Conservation (phyloP, 23 tunicate species). For the Halocynthia aurantium region DNA sequence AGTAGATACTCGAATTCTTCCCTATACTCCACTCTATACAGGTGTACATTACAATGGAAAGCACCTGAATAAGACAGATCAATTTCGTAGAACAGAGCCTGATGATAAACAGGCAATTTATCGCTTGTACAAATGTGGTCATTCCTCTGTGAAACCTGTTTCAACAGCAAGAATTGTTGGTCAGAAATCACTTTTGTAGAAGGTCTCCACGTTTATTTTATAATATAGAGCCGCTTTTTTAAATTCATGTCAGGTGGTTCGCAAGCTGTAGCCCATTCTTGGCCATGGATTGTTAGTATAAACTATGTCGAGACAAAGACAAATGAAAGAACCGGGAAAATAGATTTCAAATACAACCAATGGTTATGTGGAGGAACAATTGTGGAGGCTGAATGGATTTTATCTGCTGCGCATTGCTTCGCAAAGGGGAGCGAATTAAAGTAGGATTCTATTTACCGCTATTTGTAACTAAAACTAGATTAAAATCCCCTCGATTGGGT, state of each 20-base stretch:
- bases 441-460: conserved; percentile 2
- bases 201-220: no score
- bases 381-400: conserved; percentile 28
- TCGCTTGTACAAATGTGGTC: conserved; percentile 34
- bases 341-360: conserved; percentile 25
- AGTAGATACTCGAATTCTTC: not conserved
- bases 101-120: conserved; percentile 37
- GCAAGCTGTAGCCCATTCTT: conserved; percentile 43
- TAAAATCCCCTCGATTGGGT: no score
- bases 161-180: conserved; percentile 6
- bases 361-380: conserved; percentile 58
- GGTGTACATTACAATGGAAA: conserved; percentile 19
- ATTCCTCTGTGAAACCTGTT: conserved; percentile 19
- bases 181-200: not conserved
- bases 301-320: conserved; percentile 10
- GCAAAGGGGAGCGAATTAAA: conserved; percentile 29
- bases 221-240: not conserved
- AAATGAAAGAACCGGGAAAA: conserved; percentile 6
- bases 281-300: conserved; percentile 66
- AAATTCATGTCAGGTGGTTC: conserved; percentile 26
- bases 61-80: conserved; percentile 19
- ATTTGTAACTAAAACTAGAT: no score
- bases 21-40: not conserved
- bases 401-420: conserved; percentile 63
- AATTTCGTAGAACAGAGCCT: conserved; percentile 37